Evolutionary conservation across 2,113 vertebrate genomes (phyloP).

Genomic region (Platysternon megacephalum): DNA sequence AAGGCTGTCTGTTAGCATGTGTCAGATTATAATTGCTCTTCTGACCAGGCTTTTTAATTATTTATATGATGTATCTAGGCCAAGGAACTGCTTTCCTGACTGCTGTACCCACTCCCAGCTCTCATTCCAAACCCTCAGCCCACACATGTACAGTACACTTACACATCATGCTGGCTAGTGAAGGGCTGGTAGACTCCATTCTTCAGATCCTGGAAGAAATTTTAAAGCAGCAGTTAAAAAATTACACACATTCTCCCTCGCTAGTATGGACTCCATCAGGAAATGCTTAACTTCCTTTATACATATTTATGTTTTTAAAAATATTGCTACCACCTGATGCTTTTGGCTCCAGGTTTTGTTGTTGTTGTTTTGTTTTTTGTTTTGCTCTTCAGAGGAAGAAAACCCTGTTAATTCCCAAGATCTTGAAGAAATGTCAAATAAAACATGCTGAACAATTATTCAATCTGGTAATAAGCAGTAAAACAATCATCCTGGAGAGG

Average conservation of each 20-base stretch:
- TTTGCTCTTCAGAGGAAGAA: conserved; percentile 23
- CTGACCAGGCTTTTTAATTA: neutral
- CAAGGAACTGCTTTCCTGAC: neutral
- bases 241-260: neutral
- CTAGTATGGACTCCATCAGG: neutral
- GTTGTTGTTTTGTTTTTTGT: neutral
- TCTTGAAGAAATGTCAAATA: conserved; percentile 52
- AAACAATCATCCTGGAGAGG: conserved; percentile 69
- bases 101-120: neutral
- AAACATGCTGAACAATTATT: conserved; percentile 56
- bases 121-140: neutral
- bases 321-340: conserved; percentile 12
- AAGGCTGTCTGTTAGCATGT: neutral
- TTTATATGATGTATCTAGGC: neutral
- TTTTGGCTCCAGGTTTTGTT: neutral
- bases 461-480: conserved; percentile 56
- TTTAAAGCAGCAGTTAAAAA: neutral
- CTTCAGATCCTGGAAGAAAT: neutral
- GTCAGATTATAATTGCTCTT: neutral
- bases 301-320: neutral
- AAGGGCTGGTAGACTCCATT: neutral
- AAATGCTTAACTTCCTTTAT: neutral
- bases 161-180: fast-evolving
- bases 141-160: neutral
- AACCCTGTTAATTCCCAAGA: conserved; percentile 11